Percentiles rank a stretch among this genome's conserved stretches.
Conservation (phyloP, 2,797 vertebrate species). For the Sarcoramphus papa region DNA sequence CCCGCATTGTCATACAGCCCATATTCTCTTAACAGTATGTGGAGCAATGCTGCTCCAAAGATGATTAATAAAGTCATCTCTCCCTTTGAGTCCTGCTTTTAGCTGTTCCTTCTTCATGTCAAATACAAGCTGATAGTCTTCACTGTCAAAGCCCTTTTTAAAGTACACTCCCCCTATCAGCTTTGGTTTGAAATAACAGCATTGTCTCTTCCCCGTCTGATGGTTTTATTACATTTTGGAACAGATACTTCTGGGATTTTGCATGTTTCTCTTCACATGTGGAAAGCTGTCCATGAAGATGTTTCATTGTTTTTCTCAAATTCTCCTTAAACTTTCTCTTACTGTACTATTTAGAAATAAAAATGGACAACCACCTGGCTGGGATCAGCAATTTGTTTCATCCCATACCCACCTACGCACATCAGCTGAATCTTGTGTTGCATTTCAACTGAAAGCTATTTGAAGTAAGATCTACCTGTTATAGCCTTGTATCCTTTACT, state of each 20-base stretch:
- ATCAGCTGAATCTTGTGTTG: background rate
- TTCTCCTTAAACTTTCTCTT: background rate
- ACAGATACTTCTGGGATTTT: background rate
- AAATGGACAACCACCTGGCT: background rate
- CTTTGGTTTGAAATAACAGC: background rate
- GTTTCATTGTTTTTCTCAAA: background rate
- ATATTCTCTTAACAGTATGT: background rate
- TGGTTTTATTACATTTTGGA: slow-evolving; percentile 4
- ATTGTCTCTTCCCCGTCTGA: background rate
- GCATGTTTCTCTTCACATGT: background rate
- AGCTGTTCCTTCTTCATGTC: background rate
- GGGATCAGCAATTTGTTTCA: background rate
- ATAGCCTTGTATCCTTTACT: background rate
- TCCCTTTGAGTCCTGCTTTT: background rate
- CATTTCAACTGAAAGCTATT: background rate
- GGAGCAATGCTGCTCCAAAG: background rate
- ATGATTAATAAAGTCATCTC: background rate
- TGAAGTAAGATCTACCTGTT: background rate
- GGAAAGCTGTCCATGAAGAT: background rate
- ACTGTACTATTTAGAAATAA: background rate
- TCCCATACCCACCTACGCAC: background rate
- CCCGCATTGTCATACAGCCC: background rate
- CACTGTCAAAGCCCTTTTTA: background rate
- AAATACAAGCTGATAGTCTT: background rate
- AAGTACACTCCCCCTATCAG: background rate